These are phyloP conservation scores for Hycleus cichorii DNA, from an alignment of 1,140 invertebrate species.

Conservation along the genomic window DNA sequence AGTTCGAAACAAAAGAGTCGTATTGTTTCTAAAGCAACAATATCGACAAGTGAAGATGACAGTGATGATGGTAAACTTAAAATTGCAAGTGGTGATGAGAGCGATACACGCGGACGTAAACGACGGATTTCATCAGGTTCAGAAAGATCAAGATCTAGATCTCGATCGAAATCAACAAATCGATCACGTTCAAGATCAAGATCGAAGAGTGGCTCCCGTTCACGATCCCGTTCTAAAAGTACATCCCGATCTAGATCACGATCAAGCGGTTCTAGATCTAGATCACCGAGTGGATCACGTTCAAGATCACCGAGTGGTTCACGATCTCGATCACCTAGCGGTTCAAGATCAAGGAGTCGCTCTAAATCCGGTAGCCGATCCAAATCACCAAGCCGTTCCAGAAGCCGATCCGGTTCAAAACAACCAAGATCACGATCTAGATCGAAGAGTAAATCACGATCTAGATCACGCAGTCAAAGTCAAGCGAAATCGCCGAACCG, in stretches of 20 bases:
- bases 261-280: constrained; percentile 24
- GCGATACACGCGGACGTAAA: constrained; percentile 42
- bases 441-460: constrained; percentile 35
- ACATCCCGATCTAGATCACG: constrained; percentile 39
- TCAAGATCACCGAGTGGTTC: constrained; percentile 28
- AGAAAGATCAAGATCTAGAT: constrained; percentile 36
- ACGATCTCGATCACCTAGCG: constrained; percentile 26
- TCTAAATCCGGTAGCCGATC: constrained; percentile 27
- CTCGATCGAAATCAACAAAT: constrained; percentile 25
- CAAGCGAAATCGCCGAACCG: constrained; percentile 41
- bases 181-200: constrained; percentile 29
- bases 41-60: constrained; percentile 89
- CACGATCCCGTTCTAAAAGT: constrained; percentile 35
- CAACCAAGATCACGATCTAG: not conserved
- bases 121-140: constrained; percentile 45
- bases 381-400: constrained; percentile 24
- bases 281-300: constrained; percentile 29
- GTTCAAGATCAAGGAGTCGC: constrained; percentile 22
- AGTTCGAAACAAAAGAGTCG: constrained; percentile 76
- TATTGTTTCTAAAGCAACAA: constrained; percentile 90
- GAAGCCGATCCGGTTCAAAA: constrained; percentile 23
- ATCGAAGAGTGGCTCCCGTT: constrained; percentile 32
- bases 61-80: constrained; percentile 63
- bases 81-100: constrained; percentile 52
- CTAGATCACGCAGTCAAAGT: constrained; percentile 38